Evolutionary conservation across 2,113 vertebrate species (phyloP), one percentile per base, ranked within the genome.

Genomic region (Glaucomys volans): DNA sequence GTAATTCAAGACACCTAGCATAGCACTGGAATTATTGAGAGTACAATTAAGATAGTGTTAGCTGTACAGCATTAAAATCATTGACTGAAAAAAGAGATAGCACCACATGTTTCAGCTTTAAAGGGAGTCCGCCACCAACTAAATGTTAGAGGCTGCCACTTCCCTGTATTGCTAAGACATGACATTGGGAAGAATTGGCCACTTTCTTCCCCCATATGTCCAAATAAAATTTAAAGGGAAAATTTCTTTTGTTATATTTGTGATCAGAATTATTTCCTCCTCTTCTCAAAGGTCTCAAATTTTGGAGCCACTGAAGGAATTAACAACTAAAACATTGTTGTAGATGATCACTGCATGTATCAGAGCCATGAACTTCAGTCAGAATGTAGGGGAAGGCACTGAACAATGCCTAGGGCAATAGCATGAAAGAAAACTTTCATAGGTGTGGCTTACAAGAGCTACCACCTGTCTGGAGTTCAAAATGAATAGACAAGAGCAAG

Each of bases 121-220:
- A 59, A 82, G 17, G 40, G 3, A 32, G 13, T 1, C 30, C 16
- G 9, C 6, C 2, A 62, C 8, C 3, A 37, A 40, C 42, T 47
- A 47, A 18, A 32, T 83, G 30, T 75, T 91, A 76, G 54, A 89
- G 22, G 72, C 8, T 91, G 4, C 28, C 17, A 3, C 35, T 67
- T 95, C 20, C 44, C 57, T 69, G 1, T 89, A 37, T 47, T 95
- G 30, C 30, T 93, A 8, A 96, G 22, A 74, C 69, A 37, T 96
- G 8, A 22, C 64, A 14, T 6, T 93, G 35, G 8, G 20, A 4
- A 95, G 35, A 69, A 87, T 76, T 90, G 42, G 5, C 37, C 9
- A 80, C 14, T 82, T 35, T 9, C 2, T 16, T 91, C 24, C 28
- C 14, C 30, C 11, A 47, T 74, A 52, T 44, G 1, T 88, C n/a